Percentiles rank a stretch among this genome's conserved stretches.
These are phyloP conservation scores for Ploceus nigricollis DNA, from an alignment of 2,113 vertebrate species.

Conservation along the genomic window DNA sequence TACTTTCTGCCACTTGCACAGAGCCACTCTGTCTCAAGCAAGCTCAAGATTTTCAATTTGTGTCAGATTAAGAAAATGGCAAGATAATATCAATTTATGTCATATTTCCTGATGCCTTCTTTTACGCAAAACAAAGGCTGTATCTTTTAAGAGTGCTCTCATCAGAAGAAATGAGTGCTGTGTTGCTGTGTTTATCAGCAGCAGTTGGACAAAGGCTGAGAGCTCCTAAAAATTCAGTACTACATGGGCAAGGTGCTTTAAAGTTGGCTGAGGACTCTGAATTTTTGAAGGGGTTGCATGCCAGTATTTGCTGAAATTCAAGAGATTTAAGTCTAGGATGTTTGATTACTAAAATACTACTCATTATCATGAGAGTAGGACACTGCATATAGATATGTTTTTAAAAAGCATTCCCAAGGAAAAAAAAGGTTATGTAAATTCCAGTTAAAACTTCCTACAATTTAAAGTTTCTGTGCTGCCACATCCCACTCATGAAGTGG, in stretches of 20 bases:
- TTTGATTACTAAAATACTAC: neutral
- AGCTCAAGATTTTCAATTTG: neutral
- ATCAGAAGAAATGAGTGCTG: neutral
- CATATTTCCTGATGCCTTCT: neutral
- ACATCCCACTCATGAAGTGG: neutral
- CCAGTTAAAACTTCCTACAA: neutral
- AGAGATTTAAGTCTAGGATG: neutral
- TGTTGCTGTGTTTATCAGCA: neutral
- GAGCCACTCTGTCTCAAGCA: neutral
- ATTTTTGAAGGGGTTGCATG: neutral
- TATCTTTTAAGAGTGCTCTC: neutral
- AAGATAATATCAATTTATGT: neutral
- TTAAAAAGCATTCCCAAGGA: neutral
- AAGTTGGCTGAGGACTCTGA: neutral
- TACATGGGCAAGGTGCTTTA: neutral
- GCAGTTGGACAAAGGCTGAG: neutral
- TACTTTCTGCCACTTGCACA: neutral
- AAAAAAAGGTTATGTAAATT: neutral
- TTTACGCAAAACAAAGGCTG: neutral
- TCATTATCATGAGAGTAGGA: neutral
- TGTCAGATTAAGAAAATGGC: neutral
- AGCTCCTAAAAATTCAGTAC: neutral
- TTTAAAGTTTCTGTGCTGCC: neutral
- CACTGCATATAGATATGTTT: neutral
- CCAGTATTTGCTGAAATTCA: neutral